Base-by-base conservation (phyloP, 2,888 invertebrate species). In the Lithodes maja region DNA sequence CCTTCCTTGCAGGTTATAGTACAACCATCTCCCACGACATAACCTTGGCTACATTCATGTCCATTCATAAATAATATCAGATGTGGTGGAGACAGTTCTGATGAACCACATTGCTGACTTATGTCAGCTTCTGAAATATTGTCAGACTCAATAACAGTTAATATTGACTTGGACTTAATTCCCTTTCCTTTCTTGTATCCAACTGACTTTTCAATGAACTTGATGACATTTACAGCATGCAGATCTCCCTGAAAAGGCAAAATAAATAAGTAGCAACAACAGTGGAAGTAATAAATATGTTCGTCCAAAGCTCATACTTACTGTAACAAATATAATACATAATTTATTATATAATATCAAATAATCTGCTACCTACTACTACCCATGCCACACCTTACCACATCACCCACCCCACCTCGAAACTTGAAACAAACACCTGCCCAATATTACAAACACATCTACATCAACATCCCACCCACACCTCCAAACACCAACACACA, bases 121-220 rank as follows among this genome's bases (percentile, higher is more conserved):
- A 2, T 78, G 78, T 78, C 53, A 78, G n/a, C n/a, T 5, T 78
- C 78, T 50, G 78, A 78, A 50, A 78, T 50, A 49, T 78, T 78
- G 9, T 78, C 17, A 15, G 78, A 12, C 7, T 50, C 53, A 78
- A 78, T 5, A 78, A 78, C 53, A 0, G 50, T 78, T 53, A 78
- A 7, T 52, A 78, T 17, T 50, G 52, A 50, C 12, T 78, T 78
- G 1, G 78, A 78, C 52, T 78, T 78, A 12, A 78, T 7, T 78
- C 33, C 1, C 17, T 78, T 78, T 12, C 53, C 53, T 78, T 50
- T 78, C 53, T 78, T 78, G 78, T 78, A 78, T 53, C 78, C 52
- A 50, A 78, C 52, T 5, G 3, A 50, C 52, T 52, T 78, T 78
- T 78, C 78, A 50, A n/a, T 78, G 78, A 78, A 78, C 52, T 78